Conservation (phyloP, 2,888 invertebrate genomes). For the Linyphia triangularis region DNA sequence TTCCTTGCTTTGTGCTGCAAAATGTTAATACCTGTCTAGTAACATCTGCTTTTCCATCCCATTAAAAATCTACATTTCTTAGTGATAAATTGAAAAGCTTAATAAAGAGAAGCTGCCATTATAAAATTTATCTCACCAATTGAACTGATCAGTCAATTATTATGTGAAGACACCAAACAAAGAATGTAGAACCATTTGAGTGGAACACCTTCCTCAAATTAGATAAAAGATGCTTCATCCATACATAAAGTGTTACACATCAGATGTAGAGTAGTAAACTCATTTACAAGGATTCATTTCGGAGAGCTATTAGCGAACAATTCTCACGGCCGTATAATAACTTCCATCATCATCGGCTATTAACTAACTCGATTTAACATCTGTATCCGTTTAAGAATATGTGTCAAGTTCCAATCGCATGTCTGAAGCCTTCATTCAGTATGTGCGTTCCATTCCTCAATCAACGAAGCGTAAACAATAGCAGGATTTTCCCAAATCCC, state of each 20-base stretch:
- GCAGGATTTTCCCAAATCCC: constrained; percentile 45
- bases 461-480: constrained; percentile 53
- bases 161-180: too few species aligned
- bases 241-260: background rate
- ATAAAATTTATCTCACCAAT: too few species aligned
- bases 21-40: too few species aligned
- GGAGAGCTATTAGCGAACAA: background rate
- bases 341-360: background rate
- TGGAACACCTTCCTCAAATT: too few species aligned
- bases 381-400: constrained; percentile 32
- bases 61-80: too few species aligned
- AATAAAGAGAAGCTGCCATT: too few species aligned
- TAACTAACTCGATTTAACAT: background rate
- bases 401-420: constrained; percentile 36
- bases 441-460: background rate
- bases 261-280: background rate
- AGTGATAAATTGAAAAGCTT: too few species aligned
- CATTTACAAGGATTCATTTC: background rate
- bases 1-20: too few species aligned
- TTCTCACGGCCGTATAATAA: constrained; percentile 12
- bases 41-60: too few species aligned
- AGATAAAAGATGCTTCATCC: too few species aligned
- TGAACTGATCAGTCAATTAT: too few species aligned
- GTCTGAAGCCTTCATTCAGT: background rate
- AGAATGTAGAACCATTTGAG: too few species aligned